Evolutionary conservation across 2,113 vertebrate species (phyloP).

Genomic region (Parotia lawesii): DNA sequence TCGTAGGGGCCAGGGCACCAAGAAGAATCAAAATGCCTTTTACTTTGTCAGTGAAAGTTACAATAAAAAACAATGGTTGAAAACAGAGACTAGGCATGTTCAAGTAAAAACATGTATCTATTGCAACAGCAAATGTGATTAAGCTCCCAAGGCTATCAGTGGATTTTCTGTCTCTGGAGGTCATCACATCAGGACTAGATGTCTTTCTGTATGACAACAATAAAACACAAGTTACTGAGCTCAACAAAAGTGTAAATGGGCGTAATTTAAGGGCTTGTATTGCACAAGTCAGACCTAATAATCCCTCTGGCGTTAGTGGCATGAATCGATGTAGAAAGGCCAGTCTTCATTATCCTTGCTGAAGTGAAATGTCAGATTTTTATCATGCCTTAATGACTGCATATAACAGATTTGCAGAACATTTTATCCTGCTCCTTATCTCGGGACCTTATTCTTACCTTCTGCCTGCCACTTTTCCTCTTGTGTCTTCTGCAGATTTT

Average conservation of each 20-base stretch:
- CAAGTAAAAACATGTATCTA: neutral
- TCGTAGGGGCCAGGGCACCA: neutral
- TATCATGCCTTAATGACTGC: neutral
- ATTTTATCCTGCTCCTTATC: neutral
- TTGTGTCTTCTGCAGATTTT: neutral
- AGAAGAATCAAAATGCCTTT: neutral
- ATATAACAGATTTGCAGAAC: neutral
- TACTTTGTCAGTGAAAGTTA: neutral
- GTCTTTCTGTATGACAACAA: neutral
- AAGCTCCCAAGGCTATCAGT: neutral
- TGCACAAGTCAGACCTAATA: neutral
- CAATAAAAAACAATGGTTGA: neutral
- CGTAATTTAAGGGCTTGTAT: neutral
- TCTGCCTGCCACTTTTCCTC: neutral
- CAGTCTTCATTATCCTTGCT: neutral
- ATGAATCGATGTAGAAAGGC: neutral
- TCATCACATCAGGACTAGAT: neutral
- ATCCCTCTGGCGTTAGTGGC: neutral
- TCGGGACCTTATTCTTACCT: neutral
- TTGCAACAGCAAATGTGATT: slow-evolving; percentile 7
- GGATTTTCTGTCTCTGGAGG: neutral
- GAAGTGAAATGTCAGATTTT: slow-evolving; percentile 7
- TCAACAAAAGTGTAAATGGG: neutral
- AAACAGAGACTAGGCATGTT: neutral
- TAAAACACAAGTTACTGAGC: neutral